These are phyloP conservation scores for Kryphioiulus occultus DNA, from an alignment of 2,888 invertebrate genomes.

Conservation along the genomic window DNA sequence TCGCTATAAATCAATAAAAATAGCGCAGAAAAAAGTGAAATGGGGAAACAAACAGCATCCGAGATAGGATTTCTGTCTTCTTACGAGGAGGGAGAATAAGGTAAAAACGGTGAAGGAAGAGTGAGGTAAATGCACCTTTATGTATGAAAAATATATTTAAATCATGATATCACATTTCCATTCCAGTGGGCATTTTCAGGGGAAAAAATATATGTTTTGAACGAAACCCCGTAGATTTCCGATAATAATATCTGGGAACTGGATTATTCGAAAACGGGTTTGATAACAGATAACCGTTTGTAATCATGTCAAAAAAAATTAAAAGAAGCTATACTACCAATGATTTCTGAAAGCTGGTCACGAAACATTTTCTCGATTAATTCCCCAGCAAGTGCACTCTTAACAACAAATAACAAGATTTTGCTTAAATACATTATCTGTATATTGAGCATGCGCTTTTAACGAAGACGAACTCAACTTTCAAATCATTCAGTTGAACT, in stretches of 20 bases:
- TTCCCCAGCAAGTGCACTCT: too few relatives aligned
- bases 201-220: neutral
- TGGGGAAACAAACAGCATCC: conserved; percentile 29
- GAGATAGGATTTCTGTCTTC: neutral
- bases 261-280: neutral
- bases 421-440: too few relatives aligned
- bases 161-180: conserved; percentile 1
- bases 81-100: neutral
- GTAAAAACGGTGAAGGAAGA: neutral
- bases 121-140: neutral
- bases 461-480: too few relatives aligned
- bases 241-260: neutral
- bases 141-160: neutral
- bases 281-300: neutral
- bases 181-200: neutral
- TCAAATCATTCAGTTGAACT: too few relatives aligned
- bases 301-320: neutral
- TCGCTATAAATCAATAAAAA: conserved; percentile 39
- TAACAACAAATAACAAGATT: too few relatives aligned
- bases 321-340: too few relatives aligned
- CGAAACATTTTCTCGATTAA: too few relatives aligned
- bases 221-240: neutral
- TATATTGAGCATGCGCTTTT: too few relatives aligned
- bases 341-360: too few relatives aligned
- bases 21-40: neutral